Base-by-base conservation (phyloP, 2,113 vertebrate genomes). In the Todiramphus saurophagus region DNA sequence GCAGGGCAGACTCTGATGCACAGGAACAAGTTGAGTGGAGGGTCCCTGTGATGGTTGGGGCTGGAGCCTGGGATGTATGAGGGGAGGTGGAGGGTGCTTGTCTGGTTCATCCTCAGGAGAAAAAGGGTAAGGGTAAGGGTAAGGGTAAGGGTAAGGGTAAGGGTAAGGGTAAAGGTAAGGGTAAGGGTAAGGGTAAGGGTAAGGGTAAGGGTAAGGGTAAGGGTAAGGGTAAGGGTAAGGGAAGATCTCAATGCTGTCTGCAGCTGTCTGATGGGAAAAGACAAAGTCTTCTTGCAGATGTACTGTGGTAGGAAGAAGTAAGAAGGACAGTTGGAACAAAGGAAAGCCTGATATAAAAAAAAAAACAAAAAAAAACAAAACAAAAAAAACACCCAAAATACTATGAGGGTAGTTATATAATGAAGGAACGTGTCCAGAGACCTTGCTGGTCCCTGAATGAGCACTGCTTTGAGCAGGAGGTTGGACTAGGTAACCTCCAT, bases 51-150 rank as follows among this genome's bases (percentile, higher is more conserved):
- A 37, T 25, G 33, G 8, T 16, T 12, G 18, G 9, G 16, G 18
- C 23, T 77, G 70, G 18, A 73, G 5, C 13, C 30, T 28, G 5
- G 19, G n/a, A 30, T 0, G 0, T 16, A 27, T 0, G 0, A 17
- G 10, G 4, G n/a, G 10, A 79, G 13, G 30, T 31, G 13, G 8
- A 72, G 7, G 14, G 4, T 74, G 19, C 10, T 46, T 23, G 7
- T 2, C 35, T 69, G 10, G 8, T n/a, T 69, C 72, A 63, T 41
- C 13, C 24, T 43, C 15, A 15, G 43, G 43, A 43, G 16, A 43
- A 43, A 16, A 43, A 43, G 15, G 43, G 43, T 43, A 43, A 43
- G 15, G 43, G 43, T 43, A 43, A 43, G 41, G 41, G 41, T 43
- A 43, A 43, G 41, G 41, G 41, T 43, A 43, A 43, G 41, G 41